Evolutionary conservation across 2,888 invertebrate genomes (phyloP).

Genomic region (Phorcus lineatus): DNA sequence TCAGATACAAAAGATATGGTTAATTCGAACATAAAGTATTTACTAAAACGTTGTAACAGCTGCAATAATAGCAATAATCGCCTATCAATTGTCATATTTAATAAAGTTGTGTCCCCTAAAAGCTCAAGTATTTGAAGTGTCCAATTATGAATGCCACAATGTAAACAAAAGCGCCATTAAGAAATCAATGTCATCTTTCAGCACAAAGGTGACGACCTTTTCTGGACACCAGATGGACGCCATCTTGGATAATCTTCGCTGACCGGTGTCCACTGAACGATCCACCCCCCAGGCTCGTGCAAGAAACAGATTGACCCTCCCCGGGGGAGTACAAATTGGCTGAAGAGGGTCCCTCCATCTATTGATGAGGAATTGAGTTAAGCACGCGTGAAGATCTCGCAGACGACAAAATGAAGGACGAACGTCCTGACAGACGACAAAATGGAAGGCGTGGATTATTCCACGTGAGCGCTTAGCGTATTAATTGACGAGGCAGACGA

Average conservation of each 20-base stretch:
- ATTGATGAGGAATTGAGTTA: conserved; percentile 24
- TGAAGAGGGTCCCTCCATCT: conserved; percentile 12
- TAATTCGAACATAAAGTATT: too few species aligned
- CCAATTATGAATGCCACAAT: not conserved
- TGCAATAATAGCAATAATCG: too few species aligned
- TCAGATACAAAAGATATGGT: too few species aligned
- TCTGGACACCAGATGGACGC: conserved; percentile 15
- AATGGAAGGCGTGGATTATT: conserved; percentile 17
- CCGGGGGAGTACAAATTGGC: conserved; percentile 13
- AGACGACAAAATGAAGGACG: conserved; percentile 12
- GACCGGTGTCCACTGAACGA: not conserved
- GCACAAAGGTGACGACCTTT: conserved; percentile 17
- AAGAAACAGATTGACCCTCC: not conserved
- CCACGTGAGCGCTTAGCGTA: not conserved
- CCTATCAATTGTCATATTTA: too few species aligned
- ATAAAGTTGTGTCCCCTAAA: not conserved
- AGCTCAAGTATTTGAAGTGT: not conserved
- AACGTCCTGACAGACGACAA: conserved; percentile 14
- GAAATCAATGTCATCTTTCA: not conserved
- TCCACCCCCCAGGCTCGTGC: not conserved
- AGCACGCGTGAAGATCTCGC: not conserved
- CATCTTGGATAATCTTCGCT: not conserved
- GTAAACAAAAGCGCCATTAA: not conserved
- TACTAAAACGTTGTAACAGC: too few species aligned
- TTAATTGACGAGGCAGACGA: conserved; percentile 15